Conservation (phyloP, 1,140 invertebrate species). For the Drosophila pandora region DNA sequence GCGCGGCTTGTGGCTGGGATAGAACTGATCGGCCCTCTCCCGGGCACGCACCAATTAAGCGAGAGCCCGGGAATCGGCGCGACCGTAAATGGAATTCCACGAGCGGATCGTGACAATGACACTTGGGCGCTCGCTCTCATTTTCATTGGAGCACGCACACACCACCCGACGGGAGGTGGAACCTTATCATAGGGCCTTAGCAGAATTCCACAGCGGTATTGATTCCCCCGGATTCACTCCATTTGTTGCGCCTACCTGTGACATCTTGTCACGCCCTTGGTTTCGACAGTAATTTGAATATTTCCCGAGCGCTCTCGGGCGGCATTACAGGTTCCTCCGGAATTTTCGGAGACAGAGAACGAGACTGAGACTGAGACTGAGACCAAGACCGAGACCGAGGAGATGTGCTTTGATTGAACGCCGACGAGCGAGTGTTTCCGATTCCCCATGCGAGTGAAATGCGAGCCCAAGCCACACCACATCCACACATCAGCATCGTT, state of each 20-base stretch:
- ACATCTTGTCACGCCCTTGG: constrained; percentile 63
- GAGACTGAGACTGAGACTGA: neutral
- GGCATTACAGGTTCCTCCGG: neutral
- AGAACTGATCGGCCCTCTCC: constrained; percentile 47
- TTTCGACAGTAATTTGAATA: constrained; percentile 8
- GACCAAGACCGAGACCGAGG: neutral
- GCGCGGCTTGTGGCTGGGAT: constrained; percentile 39
- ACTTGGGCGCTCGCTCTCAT: constrained; percentile 70
- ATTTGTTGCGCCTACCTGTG: constrained; percentile 60
- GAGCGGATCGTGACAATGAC: constrained; percentile 49
- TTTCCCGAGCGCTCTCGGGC: constrained; percentile 1
- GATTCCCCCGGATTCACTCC: constrained; percentile 34
- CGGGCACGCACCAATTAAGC: constrained; percentile 61
- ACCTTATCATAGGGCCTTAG: constrained; percentile 25
- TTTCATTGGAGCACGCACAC: constrained; percentile 53
- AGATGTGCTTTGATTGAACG: constrained; percentile 61
- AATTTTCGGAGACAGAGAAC: neutral
- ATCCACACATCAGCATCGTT: constrained; percentile 54
- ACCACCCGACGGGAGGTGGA: neutral
- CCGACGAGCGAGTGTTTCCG: constrained; percentile 61
- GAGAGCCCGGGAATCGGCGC: constrained; percentile 44
- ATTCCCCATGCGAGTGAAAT: constrained; percentile 18
- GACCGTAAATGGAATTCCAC: constrained; percentile 27
- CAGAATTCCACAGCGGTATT: constrained; percentile 38
- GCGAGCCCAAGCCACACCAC: constrained; percentile 3